Base-by-base conservation (phyloP, 2,113 vertebrate species). In the Bubo blakistoni region DNA sequence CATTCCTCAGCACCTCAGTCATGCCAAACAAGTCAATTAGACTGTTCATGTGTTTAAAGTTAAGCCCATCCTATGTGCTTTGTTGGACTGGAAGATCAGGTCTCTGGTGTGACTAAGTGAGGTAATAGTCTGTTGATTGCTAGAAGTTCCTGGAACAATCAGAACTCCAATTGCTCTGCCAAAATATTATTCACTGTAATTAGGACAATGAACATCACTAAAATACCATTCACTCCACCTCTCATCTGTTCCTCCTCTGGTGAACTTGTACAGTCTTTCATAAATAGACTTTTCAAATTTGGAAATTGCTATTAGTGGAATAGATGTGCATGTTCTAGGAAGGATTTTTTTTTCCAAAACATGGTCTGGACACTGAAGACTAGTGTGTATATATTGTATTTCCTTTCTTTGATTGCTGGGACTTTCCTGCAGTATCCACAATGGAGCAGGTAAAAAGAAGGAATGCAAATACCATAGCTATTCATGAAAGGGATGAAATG, bases 131-230 rank as follows among this genome's bases (percentile, higher is more conserved):
- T 92, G 86, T 51, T 90, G 86, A 94, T 87, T 84, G 73, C 84
- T 87, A 67, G 46, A 58, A 85, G 63, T 89, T 96, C 91, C 83
- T 82, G 86, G 94, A 95, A 92, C 61, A 91, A 70, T 81, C 44
- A 80, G 40, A 22, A 49, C 49, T 91, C 32, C 54, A 66, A 26
- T 74, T 42, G 55, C 46, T 84, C 83, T 94, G 91, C 91, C 87
- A 93, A 94, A 94, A 80, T 89, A 72, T 85, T 92, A 80, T 93
- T 95, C 87, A 49, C 49, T 82, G 66, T 59, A 96, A 93, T 91
- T 91, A 90, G 66, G 66, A 82, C 73, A 90, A 72, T 49, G 40
- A 71, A 69, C 62, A 77, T 46, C 29, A n/a, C 44, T 69, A 72
- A 61, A 87, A 40, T 82, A 19, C 61, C 13, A 10, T 82, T 81